phyloP scores from a whole-genome alignment of 2,797 vertebrate genomes.

The Melanotaenia maccullochi region DNA sequence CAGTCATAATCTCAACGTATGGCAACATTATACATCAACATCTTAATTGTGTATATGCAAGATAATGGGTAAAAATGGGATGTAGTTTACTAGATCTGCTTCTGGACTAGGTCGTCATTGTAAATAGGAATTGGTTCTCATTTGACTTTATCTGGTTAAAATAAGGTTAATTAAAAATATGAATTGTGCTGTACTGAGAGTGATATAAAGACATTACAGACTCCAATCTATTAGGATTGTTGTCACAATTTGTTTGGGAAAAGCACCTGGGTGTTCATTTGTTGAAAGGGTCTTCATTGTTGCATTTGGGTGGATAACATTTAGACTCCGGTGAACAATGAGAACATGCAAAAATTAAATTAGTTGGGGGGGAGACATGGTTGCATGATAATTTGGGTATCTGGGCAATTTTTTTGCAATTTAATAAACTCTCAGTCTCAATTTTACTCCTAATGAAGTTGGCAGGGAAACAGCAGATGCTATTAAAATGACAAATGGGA shows the following conservation, averaged over 20 bases:
- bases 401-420: slow-evolving; percentile 39
- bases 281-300: not conserved
- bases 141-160: too few species aligned
- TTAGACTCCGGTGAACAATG: slow-evolving; percentile 8
- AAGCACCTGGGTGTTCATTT: not conserved
- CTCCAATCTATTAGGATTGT: not conserved
- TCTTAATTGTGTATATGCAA: too few species aligned
- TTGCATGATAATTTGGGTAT: slow-evolving; percentile 20
- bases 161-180: too few species aligned
- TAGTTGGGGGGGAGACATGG: slow-evolving; percentile 10
- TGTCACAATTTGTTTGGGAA: not conserved
- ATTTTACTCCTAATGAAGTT: slow-evolving; percentile 66
- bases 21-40: too few species aligned
- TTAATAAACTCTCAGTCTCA: slow-evolving; percentile 62
- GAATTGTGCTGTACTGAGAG: not conserved
- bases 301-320: not conserved
- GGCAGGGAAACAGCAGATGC: slow-evolving; percentile 57
- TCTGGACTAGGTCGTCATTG: too few species aligned
- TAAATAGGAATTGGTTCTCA: too few species aligned
- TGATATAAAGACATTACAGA: not conserved
- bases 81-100: not conserved
- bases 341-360: slow-evolving; percentile 8
- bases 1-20: too few species aligned
- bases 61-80: too few species aligned
- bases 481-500: slow-evolving; percentile 71